phyloP scores from a whole-genome alignment of 2,888 invertebrate genomes.

The Nephrocerus scutellatus region DNA sequence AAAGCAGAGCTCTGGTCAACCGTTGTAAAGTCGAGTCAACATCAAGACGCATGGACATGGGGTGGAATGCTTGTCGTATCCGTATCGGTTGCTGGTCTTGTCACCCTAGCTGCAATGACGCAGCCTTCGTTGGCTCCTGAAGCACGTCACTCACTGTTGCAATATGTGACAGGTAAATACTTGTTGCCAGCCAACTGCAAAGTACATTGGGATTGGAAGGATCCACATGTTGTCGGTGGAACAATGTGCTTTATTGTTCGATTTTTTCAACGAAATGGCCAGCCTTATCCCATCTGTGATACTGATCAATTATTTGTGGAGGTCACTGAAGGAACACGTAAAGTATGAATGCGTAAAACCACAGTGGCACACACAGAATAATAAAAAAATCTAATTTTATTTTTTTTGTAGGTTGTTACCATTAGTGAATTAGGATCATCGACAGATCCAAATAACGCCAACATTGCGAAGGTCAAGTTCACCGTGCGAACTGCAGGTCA shows the following conservation, averaged over 20 bases:
- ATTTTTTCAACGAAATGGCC: slow-evolving; percentile 88
- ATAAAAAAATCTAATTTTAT: background rate
- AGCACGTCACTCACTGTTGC: slow-evolving; percentile 80
- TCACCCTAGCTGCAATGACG: slow-evolving; percentile 84
- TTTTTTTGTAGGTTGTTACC: slow-evolving; percentile 59
- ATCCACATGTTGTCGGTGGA: slow-evolving; percentile 82
- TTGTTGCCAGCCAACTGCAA: slow-evolving; percentile 80
- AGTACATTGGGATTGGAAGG: slow-evolving; percentile 79
- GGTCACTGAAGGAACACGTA: slow-evolving; percentile 77
- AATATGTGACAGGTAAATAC: slow-evolving; percentile 89
- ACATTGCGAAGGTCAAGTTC: slow-evolving; percentile 84
- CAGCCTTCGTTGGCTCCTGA: slow-evolving; percentile 85
- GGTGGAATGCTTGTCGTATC: slow-evolving; percentile 89
- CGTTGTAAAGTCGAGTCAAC: slow-evolving; percentile 76
- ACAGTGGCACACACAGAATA: background rate
- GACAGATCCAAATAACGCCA: slow-evolving; percentile 74
- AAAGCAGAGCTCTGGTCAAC: slow-evolving; percentile 81
- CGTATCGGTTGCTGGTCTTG: slow-evolving; percentile 80
- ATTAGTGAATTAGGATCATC: slow-evolving; percentile 84
- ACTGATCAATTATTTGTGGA: slow-evolving; percentile 83
- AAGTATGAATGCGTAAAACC: slow-evolving; percentile 48
- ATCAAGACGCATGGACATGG: slow-evolving; percentile 87
- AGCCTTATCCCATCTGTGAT: slow-evolving; percentile 90
- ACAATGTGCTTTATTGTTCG: slow-evolving; percentile 86
- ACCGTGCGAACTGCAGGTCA: slow-evolving; percentile 86